A percentile compares a stretch with the other conserved stretches of the same genome.
These are phyloP conservation scores for Hypotaenidia okinawae DNA, from an alignment of 2,797 vertebrate species.

Conservation along the genomic window DNA sequence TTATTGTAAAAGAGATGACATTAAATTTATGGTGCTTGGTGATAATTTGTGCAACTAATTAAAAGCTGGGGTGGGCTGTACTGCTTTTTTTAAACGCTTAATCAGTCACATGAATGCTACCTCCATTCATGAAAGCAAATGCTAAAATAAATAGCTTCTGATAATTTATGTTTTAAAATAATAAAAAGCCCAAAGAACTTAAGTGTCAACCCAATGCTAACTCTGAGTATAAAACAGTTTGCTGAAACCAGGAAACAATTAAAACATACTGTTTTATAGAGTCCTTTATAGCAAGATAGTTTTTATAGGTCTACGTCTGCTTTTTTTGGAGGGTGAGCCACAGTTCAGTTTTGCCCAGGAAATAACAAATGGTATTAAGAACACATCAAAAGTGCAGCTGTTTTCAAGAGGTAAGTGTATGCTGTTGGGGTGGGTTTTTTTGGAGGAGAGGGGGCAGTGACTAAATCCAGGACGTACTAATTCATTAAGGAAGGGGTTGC, in stretches of 20 bases:
- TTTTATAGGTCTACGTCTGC: constrained; percentile 45
- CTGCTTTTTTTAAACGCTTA: constrained; percentile 56
- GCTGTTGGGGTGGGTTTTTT: neutral
- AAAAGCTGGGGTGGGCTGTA: constrained; percentile 46
- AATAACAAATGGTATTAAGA: constrained; percentile 61
- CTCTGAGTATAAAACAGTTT: constrained; percentile 69
- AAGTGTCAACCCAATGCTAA: constrained; percentile 61
- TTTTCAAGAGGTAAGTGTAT: neutral
- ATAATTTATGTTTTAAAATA: constrained; percentile 71
- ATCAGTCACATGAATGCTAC: constrained; percentile 63
- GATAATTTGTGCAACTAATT: constrained; percentile 70
- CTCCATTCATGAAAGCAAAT: constrained; percentile 56
- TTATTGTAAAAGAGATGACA: constrained; percentile 40
- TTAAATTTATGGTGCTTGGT: constrained; percentile 43
- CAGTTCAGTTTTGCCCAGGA: constrained; percentile 66
- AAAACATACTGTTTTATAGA: constrained; percentile 71
- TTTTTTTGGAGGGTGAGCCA: constrained; percentile 61
- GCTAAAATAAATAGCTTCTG: constrained; percentile 58
- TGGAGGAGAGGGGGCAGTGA: neutral
- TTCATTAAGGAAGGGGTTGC: neutral
- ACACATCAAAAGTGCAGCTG: constrained; percentile 2
- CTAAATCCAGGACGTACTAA: neutral
- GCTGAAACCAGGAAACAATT: constrained; percentile 69
- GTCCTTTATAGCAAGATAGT: constrained; percentile 58
- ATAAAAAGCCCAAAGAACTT: constrained; percentile 62